These are phyloP conservation scores for Encarsia formosa DNA, from an alignment of 2,888 invertebrate genomes.

Conservation along the genomic window DNA sequence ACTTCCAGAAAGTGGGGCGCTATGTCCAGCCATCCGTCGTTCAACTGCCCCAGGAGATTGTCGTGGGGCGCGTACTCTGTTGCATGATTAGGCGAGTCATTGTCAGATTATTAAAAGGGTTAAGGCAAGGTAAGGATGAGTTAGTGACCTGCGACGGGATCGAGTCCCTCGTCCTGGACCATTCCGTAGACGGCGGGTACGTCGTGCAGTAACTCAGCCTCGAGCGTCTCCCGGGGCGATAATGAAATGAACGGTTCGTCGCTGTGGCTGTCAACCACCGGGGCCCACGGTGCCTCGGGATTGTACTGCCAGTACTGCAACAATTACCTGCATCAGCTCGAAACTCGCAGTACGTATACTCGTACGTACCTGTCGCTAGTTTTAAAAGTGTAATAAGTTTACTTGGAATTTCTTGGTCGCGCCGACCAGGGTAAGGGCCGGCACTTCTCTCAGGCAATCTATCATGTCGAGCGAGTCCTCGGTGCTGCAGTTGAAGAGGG, in stretches of 20 bases:
- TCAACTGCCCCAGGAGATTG: conserved; percentile 3
- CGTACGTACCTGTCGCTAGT: not conserved
- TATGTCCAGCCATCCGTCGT: conserved; percentile 1
- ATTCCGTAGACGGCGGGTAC: conserved; percentile 3
- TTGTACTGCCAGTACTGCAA: conserved; percentile 4
- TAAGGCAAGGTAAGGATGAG: not conserved
- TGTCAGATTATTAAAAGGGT: not conserved
- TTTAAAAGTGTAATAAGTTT: too few species aligned
- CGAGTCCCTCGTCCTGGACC: conserved; percentile 2
- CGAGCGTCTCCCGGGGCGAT: not conserved
- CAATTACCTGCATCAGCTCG: not conserved
- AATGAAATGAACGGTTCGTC: not conserved
- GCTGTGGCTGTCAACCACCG: not conserved
- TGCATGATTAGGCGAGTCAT: not conserved
- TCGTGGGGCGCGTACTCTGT: conserved; percentile 9
- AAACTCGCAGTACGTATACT: not conserved
- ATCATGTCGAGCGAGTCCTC: not conserved
- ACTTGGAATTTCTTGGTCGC: conserved; percentile 7
- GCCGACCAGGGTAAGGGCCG: not conserved
- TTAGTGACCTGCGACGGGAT: conserved; percentile 3
- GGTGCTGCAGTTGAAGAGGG: not conserved
- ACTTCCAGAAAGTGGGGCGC: conserved; percentile 4
- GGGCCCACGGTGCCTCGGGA: conserved; percentile 5
- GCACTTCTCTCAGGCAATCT: conserved; percentile 5
- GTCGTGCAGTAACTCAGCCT: not conserved